phyloP scores from a whole-genome alignment of 2,888 invertebrate genomes.

The Sphaerophoria taeniata region DNA sequence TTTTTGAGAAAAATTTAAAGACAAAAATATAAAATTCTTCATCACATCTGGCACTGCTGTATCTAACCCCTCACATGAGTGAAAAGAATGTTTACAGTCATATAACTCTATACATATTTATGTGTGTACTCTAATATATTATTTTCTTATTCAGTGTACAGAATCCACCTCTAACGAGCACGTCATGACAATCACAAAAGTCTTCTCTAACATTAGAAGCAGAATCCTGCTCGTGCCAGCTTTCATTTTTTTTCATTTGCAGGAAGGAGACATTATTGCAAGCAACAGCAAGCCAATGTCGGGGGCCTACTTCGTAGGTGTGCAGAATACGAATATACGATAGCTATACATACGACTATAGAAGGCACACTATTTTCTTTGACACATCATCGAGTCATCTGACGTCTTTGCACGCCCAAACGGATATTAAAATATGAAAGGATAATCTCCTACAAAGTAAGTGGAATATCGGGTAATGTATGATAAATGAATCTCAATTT shows the following conservation, averaged over 20 bases:
- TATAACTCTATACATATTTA: background rate
- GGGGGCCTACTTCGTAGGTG: conserved; percentile 26
- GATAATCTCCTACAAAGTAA: conserved; percentile 74
- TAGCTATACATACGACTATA: too few relatives aligned
- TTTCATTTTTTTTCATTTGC: background rate
- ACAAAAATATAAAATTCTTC: background rate
- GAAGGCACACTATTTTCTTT: conserved; percentile 62
- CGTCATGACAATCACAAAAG: conserved; percentile 70
- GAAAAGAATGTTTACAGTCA: background rate
- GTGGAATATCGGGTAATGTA: conserved; percentile 74
- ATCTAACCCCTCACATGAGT: background rate
- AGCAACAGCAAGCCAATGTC: conserved; percentile 25
- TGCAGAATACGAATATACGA: background rate
- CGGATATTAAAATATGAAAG: conserved; percentile 74
- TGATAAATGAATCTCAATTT: conserved; percentile 74
- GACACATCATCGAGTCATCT: conserved; percentile 71
- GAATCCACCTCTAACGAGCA: conserved; percentile 71
- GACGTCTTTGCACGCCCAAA: conserved; percentile 71
- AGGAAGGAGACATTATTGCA: conserved; percentile 42
- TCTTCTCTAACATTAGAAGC: conserved; percentile 58
- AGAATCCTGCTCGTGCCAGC: conserved; percentile 42
- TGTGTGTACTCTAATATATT: conserved; percentile 22
- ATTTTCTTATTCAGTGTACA: conserved; percentile 59
- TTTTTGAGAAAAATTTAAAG: background rate
- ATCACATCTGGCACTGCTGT: conserved; percentile 7